Base-by-base conservation (phyloP, 1,140 invertebrate genomes). In the Bactericera cockerelli region DNA sequence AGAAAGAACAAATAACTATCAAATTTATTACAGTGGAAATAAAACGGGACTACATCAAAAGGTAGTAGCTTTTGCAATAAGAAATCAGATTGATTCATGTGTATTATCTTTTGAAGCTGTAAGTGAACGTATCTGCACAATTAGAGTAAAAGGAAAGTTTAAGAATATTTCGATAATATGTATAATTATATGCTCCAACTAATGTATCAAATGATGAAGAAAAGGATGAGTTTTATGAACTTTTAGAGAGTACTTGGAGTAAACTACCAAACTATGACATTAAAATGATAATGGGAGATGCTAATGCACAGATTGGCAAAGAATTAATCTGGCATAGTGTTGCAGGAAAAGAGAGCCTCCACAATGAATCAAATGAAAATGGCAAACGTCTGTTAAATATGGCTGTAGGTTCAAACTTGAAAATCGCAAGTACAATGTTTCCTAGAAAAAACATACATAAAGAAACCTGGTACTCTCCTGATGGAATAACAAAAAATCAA, bases 361-460 rank as follows among this genome's bases (percentile, higher is more conserved):
- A n/a, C n/a, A n/a, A n/a, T n/a, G n/a, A n/a, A n/a, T 25, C 56
- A 31, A 28, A 57, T 28, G 56, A 57, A 26, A 57, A 57, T 57
- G 56, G 25, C 24, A 28, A 24, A 57, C 28, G 56, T 21, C 19
- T 57, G 21, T 28, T 31, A 57, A 57, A 24, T 13, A 22, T 57
- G 36, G 25, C 3, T 28, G 13, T 57, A 57, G 56, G 26, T 31
- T 24, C 26, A 57, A 57, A 57, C 56, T 21, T 57, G 26, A 19
- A 2, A 36, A 26, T 22, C 28, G 38, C 28, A 10, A 58, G 38
- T 39, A 57, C n/a, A n/a, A n/a, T n/a, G n/a, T n/a, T n/a, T n/a
- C n/a, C n/a, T n/a, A n/a, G n/a, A n/a, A n/a, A n/a, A 59, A 55
- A 65, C 22, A 65, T 66, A 24, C 63, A 67, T 56, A 65, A 64